These are phyloP conservation scores for Sebastes elongatus DNA, from an alignment of 2,797 vertebrate genomes.

Conservation along the genomic window DNA sequence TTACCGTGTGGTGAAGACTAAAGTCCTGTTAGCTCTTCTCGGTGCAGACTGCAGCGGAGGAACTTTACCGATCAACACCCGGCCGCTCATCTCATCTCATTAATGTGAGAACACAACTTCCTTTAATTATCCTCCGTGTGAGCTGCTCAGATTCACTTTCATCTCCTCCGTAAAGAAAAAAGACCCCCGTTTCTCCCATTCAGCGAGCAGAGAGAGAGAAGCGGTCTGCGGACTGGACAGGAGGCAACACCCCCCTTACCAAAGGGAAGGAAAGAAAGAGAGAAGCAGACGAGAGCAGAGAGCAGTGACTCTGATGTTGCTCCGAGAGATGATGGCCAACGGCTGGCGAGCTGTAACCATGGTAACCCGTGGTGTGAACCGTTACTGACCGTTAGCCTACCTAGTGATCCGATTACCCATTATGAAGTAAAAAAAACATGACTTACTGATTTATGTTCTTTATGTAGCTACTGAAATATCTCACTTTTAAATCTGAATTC, in stretches of 20 bases:
- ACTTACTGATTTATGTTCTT: background rate
- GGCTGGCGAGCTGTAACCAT: background rate
- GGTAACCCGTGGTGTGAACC: background rate
- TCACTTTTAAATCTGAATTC: background rate
- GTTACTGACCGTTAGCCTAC: background rate
- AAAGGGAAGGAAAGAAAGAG: background rate
- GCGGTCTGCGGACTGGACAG: constrained; percentile 19
- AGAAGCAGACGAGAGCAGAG: background rate
- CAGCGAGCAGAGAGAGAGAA: constrained; percentile 12
- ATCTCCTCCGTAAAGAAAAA: constrained; percentile 9
- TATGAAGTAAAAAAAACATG: background rate
- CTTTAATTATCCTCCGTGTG: background rate
- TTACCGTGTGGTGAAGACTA: constrained; percentile 70
- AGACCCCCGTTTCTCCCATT: constrained; percentile 20
- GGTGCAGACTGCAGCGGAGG: constrained; percentile 56
- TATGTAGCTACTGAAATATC: background rate
- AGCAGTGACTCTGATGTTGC: constrained; percentile 16
- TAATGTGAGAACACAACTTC: background rate
- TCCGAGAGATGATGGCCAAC: background rate
- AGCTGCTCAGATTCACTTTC: background rate
- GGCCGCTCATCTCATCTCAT: constrained; percentile 65
- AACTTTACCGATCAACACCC: constrained; percentile 67
- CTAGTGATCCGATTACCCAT: background rate
- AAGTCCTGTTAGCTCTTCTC: constrained; percentile 44
- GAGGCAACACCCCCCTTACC: constrained; percentile 47